Conservation (phyloP, 1,140 invertebrate genomes). For the Cherax quadricarinatus region DNA sequence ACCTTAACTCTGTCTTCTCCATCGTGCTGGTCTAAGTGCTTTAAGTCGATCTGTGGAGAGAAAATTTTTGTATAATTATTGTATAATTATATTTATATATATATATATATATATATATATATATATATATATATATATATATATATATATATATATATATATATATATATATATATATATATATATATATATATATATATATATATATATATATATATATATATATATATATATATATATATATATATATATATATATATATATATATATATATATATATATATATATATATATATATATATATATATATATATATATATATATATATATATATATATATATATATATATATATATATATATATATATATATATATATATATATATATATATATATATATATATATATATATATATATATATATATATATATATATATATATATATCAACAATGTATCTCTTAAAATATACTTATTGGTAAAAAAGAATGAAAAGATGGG, state of each 20-base stretch:
- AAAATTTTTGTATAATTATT: too few species aligned
- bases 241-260: not conserved
- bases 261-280: not conserved
- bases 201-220: not conserved
- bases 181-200: not conserved
- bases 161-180: conserved; percentile 1
- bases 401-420: too few species aligned
- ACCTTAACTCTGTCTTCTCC: conserved; percentile 89
- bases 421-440: too few species aligned
- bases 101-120: too few species aligned
- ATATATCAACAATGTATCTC: too few species aligned
- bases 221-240: not conserved
- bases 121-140: too few species aligned
- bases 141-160: conserved; percentile 8
- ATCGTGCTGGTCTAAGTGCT: conserved; percentile 90
- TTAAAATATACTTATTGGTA: too few species aligned
- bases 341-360: too few species aligned
- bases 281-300: conserved; percentile 29
- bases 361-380: too few species aligned
- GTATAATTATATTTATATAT: too few species aligned
- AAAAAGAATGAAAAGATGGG: too few species aligned
- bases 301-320: conserved; percentile 35
- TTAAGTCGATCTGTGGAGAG: conserved; percentile 88
- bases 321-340: conserved; percentile 35
- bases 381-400: too few species aligned